A percentile compares a stretch with the other conserved stretches of the same genome.
Evolutionary conservation across 2,113 vertebrate genomes (phyloP).

Genomic region (Cyprinodon variegatus): DNA sequence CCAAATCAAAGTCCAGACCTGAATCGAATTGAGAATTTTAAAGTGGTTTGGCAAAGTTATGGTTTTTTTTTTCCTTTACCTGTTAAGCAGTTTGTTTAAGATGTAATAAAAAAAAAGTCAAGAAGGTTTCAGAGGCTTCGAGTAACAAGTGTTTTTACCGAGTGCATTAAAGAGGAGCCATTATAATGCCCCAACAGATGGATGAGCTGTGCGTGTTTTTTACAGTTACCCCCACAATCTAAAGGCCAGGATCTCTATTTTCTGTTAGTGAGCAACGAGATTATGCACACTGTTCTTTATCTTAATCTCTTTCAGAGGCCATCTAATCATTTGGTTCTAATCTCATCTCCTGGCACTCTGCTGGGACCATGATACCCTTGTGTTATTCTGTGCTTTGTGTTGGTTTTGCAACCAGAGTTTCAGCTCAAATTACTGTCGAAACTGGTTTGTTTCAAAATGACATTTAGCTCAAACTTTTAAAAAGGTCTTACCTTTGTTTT

Average conservation of each 20-base stretch:
- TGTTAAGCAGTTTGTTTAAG: not conserved
- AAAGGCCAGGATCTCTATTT: conserved; percentile 65
- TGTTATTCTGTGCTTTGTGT: conserved; percentile 38
- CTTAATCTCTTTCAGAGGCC: conserved; percentile 75
- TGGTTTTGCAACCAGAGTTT: conserved; percentile 2
- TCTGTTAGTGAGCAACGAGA: conserved; percentile 74
- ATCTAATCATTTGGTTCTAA: conserved; percentile 73
- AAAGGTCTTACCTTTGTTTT: conserved; percentile 6
- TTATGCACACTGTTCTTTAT: conserved; percentile 72
- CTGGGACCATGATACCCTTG: conserved; percentile 45
- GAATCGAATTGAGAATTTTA: not conserved
- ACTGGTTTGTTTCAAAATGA: conserved; percentile 29
- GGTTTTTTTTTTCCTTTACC: not conserved
- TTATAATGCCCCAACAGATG: conserved; percentile 33
- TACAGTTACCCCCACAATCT: conserved; percentile 57
- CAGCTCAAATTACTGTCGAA: conserved; percentile 29
- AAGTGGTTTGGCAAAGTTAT: not conserved
- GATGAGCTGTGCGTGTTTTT: conserved; percentile 18
- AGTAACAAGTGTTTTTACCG: not conserved
- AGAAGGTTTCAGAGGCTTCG: not conserved
- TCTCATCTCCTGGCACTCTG: conserved; percentile 70
- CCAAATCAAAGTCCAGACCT: not conserved
- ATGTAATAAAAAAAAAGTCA: not conserved
- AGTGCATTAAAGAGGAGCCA: conserved; percentile 8
- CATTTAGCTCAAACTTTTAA: conserved; percentile 6